Conservation (phyloP, 2,888 invertebrate genomes). For the Orchesellides sinensis region DNA sequence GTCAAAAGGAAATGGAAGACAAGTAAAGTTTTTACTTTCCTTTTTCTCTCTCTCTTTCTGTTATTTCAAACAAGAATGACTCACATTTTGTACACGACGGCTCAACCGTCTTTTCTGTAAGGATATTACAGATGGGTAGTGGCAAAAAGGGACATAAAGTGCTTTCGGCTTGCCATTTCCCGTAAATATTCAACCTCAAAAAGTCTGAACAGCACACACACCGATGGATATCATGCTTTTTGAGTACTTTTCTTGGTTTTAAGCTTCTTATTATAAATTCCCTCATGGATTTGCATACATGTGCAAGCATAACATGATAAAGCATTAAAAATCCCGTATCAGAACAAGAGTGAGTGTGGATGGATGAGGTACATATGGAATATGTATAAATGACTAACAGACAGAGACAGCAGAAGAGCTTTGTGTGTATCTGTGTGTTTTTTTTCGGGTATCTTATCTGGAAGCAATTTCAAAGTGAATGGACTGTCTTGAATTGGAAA, state of each 20-base stretch:
- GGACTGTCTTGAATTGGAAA: constrained; percentile 37
- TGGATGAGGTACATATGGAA: not conserved
- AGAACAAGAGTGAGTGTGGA: too few relatives aligned
- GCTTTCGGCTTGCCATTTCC: not conserved
- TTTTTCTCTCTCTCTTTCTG: not conserved
- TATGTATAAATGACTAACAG: too few relatives aligned
- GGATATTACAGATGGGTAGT: not conserved
- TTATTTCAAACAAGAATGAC: not conserved
- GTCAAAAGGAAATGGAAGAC: too few relatives aligned
- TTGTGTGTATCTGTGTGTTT: not conserved
- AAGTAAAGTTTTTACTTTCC: too few relatives aligned
- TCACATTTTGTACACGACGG: too few relatives aligned
- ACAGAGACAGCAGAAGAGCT: not conserved
- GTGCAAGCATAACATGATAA: constrained; percentile 1
- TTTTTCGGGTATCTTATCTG: constrained; percentile 9
- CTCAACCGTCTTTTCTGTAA: too few relatives aligned
- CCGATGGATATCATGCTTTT: constrained; percentile 20
- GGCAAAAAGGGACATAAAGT: not conserved
- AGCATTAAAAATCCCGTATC: too few relatives aligned
- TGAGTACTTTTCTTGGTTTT: constrained; percentile 32
- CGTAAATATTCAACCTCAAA: not conserved
- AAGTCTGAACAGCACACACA: too few relatives aligned
- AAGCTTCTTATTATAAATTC: constrained; percentile 46
- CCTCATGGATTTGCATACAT: constrained; percentile 21
- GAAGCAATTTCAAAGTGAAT: constrained; percentile 44